These are phyloP conservation scores for Indicator maculatus DNA, from an alignment of 2,113 vertebrate genomes.

Conservation along the genomic window DNA sequence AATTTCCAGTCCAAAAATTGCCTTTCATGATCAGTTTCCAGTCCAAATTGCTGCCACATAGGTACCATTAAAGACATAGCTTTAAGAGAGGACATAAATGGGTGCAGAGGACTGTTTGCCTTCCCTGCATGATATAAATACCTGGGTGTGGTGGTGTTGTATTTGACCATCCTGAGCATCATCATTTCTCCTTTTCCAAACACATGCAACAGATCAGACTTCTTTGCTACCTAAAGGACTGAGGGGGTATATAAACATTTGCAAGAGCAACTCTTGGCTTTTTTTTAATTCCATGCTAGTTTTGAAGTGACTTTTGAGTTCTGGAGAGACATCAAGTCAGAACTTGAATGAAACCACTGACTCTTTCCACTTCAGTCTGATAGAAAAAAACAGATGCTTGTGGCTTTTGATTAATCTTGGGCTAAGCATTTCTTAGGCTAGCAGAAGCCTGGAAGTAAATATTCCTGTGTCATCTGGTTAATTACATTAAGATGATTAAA, in stretches of 20 bases:
- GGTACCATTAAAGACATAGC: background rate
- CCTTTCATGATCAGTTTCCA: background rate
- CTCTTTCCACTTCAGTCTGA: background rate
- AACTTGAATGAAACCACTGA: background rate
- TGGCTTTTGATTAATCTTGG: background rate
- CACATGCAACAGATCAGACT: background rate
- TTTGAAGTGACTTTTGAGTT: background rate
- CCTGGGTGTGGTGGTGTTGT: background rate
- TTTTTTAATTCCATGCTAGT: background rate
- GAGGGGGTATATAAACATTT: background rate
- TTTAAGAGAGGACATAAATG: background rate
- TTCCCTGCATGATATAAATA: background rate
- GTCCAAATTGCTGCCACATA: background rate
- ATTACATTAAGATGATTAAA: slow-evolving; percentile 17
- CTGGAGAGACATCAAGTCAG: background rate
- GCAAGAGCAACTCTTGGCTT: background rate
- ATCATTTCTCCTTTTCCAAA: background rate
- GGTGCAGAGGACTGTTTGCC: background rate
- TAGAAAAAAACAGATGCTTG: background rate
- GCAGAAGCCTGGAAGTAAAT: background rate
- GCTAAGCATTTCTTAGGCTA: background rate
- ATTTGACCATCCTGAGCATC: background rate
- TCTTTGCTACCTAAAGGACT: background rate
- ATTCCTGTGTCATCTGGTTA: background rate
- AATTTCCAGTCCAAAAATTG: slow-evolving; percentile 9